Conservation (phyloP, 2,113 vertebrate genomes). For the Podiceps cristatus region DNA sequence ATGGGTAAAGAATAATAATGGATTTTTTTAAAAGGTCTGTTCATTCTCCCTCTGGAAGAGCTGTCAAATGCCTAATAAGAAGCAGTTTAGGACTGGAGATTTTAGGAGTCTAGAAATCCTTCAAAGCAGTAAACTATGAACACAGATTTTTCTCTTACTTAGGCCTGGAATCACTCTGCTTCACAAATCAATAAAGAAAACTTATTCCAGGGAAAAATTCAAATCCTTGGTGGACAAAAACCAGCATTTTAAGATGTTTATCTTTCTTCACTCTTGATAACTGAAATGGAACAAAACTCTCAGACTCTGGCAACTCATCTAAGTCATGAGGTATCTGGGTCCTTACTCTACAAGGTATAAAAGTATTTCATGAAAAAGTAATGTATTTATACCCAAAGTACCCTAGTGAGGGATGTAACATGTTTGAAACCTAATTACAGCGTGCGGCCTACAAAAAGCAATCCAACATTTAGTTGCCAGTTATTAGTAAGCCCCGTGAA, state of each 20-base stretch:
- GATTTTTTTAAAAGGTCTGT: background rate
- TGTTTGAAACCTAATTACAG: background rate
- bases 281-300: background rate
- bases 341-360: background rate
- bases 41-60: background rate
- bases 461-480: background rate
- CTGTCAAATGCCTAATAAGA: background rate
- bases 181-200: background rate
- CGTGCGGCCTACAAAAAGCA: background rate
- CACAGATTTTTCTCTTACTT: background rate
- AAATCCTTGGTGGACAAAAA: background rate
- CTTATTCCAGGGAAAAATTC: background rate
- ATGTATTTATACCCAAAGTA: background rate
- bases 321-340: background rate
- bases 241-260: background rate
- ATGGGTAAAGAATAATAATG: background rate
- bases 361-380: background rate
- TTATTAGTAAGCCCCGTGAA: background rate
- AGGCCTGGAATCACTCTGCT: background rate
- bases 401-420: background rate
- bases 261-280: background rate
- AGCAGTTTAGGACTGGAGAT: background rate
- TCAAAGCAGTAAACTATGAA: background rate
- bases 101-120: background rate
- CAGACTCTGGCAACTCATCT: background rate